These are phyloP conservation scores for Cybosia mesomella DNA, from an alignment of 2,888 invertebrate genomes.

Conservation along the genomic window DNA sequence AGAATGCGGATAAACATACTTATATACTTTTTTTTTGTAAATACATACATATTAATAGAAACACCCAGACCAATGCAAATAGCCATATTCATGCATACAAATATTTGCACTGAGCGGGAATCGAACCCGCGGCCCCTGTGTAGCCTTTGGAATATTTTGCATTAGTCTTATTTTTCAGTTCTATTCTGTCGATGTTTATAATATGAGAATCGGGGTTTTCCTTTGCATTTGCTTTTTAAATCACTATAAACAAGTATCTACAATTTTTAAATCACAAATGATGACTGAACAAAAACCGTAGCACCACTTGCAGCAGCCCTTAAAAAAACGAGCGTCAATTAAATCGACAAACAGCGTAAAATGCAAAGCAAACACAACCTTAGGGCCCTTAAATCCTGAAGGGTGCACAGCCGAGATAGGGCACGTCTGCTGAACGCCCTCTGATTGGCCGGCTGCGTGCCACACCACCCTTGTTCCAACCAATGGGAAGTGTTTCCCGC, in stretches of 20 bases:
- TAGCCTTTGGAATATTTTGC: too few relatives aligned
- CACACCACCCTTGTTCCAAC: constrained; percentile 63
- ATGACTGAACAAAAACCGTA: constrained; percentile 38
- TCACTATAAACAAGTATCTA: neutral
- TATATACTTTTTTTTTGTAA: too few relatives aligned
- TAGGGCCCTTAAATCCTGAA: constrained; percentile 71
- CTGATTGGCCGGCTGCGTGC: constrained; percentile 65
- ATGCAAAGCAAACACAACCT: constrained; percentile 82
- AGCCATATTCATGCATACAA: too few relatives aligned
- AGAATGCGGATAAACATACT: too few relatives aligned
- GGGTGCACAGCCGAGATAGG: constrained; percentile 76
- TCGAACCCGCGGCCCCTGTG: too few relatives aligned
- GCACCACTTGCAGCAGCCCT: constrained; percentile 53
- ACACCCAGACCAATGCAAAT: too few relatives aligned
- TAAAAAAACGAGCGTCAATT: constrained; percentile 78
- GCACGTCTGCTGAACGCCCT: constrained; percentile 68
- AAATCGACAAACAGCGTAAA: constrained; percentile 81
- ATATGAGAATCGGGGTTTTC: too few relatives aligned
- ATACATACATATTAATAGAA: too few relatives aligned
- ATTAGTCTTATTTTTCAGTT: too few relatives aligned
- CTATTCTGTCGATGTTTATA: too few relatives aligned
- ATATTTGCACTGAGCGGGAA: too few relatives aligned
- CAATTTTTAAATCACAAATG: constrained; percentile 16
- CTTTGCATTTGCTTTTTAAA: neutral
- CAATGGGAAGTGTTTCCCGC: constrained; percentile 61